These are phyloP conservation scores for Chrysomallon squamiferum DNA, from an alignment of 1,140 invertebrate species.

Conservation along the genomic window DNA sequence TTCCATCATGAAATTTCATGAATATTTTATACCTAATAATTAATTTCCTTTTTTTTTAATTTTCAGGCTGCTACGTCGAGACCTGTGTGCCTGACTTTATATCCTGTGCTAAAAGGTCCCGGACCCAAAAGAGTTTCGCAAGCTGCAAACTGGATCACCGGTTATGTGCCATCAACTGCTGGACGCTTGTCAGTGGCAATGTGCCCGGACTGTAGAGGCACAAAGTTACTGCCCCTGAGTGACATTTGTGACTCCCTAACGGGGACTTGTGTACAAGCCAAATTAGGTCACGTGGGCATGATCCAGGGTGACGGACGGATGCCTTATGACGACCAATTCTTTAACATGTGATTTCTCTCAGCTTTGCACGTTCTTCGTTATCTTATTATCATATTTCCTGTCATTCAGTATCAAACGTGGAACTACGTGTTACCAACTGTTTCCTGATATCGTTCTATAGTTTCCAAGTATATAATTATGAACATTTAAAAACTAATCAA, in stretches of 20 bases:
- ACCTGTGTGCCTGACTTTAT: slow-evolving; percentile 34
- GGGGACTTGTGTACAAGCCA: background rate
- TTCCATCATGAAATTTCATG: too few relatives aligned
- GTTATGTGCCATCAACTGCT: slow-evolving; percentile 23
- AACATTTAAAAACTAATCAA: too few relatives aligned
- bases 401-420: background rate
- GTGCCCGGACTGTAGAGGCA: slow-evolving; percentile 1
- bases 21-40: too few relatives aligned
- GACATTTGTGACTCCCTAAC: background rate
- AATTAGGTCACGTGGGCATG: background rate
- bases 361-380: background rate
- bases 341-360: slow-evolving; percentile 1
- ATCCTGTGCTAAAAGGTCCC: slow-evolving; percentile 16
- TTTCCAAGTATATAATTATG: too few relatives aligned
- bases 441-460: too few relatives aligned
- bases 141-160: slow-evolving; percentile 30
- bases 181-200: slow-evolving; percentile 4
- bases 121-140: slow-evolving; percentile 8
- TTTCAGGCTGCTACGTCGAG: slow-evolving; percentile 28
- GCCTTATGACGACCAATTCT: background rate
- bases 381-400: background rate
- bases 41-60: background rate
- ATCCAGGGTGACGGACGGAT: background rate
- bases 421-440: too few relatives aligned
- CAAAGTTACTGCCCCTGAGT: background rate